Percentiles rank a stretch among this genome's conserved stretches.
These are phyloP conservation scores for Cheiracanthium punctorium DNA, from an alignment of 2,888 invertebrate species.

Conservation along the genomic window DNA sequence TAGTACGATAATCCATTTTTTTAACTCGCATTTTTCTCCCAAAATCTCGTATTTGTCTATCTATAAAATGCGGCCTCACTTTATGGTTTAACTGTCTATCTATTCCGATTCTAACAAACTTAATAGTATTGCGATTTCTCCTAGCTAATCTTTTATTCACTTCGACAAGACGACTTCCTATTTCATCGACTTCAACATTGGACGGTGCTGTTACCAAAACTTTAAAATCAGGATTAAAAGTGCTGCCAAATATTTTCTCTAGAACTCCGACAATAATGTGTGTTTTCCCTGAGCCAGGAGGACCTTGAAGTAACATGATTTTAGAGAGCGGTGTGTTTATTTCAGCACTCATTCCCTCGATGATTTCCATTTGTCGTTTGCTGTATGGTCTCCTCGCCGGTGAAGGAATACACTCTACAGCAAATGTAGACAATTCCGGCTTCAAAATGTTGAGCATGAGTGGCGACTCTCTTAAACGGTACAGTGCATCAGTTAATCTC, in stretches of 20 bases:
- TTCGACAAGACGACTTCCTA: conserved; percentile 81
- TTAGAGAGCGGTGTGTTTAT: conserved; percentile 78
- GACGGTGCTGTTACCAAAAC: conserved; percentile 90
- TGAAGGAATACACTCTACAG: conserved; percentile 22
- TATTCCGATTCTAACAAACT: conserved; percentile 82
- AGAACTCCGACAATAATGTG: conserved; percentile 85
- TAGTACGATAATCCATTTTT: background rate
- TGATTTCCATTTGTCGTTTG: conserved; percentile 81
- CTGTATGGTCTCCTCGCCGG: conserved; percentile 78
- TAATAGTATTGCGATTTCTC: conserved; percentile 77
- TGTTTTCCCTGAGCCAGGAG: conserved; percentile 91
- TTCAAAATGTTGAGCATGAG: conserved; percentile 80
- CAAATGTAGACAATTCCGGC: conserved; percentile 76
- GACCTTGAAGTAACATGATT: conserved; percentile 88
- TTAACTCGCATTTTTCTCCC: background rate
- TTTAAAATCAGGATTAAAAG: conserved; percentile 73
- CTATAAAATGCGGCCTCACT: conserved; percentile 77
- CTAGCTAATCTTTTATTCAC: conserved; percentile 78
- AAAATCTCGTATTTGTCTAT: background rate
- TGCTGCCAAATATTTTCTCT: conserved; percentile 78
- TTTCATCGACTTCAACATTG: conserved; percentile 89
- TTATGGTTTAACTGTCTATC: conserved; percentile 80
- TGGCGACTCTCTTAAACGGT: conserved; percentile 80
- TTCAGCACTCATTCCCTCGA: conserved; percentile 79
- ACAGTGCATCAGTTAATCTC: conserved; percentile 60